Conservation (phyloP, 1,140 invertebrate genomes). For the Euura lappo region DNA sequence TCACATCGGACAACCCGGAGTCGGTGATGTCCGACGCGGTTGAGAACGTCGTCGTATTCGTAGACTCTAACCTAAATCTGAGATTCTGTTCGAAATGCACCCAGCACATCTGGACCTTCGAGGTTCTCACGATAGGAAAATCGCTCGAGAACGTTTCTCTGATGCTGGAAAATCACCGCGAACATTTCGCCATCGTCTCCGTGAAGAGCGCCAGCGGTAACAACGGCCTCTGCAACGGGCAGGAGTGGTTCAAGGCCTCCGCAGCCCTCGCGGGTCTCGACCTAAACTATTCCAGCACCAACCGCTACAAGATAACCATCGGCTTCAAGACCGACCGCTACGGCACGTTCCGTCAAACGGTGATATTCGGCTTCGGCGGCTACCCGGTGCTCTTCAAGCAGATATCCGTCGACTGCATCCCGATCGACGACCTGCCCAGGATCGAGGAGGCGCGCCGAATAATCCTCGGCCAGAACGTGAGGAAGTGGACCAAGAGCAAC, state of each 20-base stretch:
- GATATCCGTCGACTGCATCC: constrained; percentile 79
- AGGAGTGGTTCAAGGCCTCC: constrained; percentile 63
- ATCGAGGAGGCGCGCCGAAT: constrained; percentile 70
- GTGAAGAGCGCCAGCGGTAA: constrained; percentile 1
- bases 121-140: constrained; percentile 36
- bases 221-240: constrained; percentile 47
- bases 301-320: constrained; percentile 69
- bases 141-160: constrained; percentile 40
- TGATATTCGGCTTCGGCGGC: constrained; percentile 80
- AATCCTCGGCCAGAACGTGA: constrained; percentile 65
- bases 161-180: constrained; percentile 44
- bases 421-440: constrained; percentile 71
- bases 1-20: constrained; percentile 41
- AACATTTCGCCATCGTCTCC: background rate
- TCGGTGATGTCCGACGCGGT: constrained; percentile 51
- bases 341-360: constrained; percentile 81
- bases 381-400: constrained; percentile 75
- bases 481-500: constrained; percentile 66
- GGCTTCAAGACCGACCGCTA: constrained; percentile 76
- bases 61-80: constrained; percentile 8
- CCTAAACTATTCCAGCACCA: constrained; percentile 49
- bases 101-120: constrained; percentile 15
- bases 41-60: constrained; percentile 15
- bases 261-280: constrained; percentile 37
- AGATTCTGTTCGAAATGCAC: background rate